A percentile compares a stretch with the other conserved stretches of the same genome.
These are phyloP conservation scores for Alloscopus bannaensis DNA, from an alignment of 2,888 invertebrate species.

Conservation along the genomic window DNA sequence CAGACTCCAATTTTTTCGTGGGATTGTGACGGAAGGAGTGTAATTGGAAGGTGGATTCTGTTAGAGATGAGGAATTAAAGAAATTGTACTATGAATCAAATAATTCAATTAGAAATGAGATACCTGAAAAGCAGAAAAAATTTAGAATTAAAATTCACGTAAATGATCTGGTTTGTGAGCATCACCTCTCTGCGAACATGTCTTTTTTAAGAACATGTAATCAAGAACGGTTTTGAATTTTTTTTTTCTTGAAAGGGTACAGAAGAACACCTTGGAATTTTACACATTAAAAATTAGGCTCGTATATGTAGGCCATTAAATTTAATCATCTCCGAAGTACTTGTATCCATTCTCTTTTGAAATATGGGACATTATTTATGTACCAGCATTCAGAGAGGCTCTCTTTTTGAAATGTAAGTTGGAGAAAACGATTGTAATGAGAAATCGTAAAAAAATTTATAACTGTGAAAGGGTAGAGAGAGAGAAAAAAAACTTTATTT, in stretches of 20 bases:
- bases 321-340: conserved; percentile 56
- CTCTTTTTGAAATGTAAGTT: conserved; percentile 51
- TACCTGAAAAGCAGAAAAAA: too few relatives aligned
- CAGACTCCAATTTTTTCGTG: conserved; percentile 29
- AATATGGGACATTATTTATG: conserved; percentile 58
- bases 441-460: conserved; percentile 73
- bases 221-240: conserved; percentile 46
- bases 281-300: conserved; percentile 56
- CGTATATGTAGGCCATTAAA: conserved; percentile 59
- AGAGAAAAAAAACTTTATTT: conserved; percentile 66
- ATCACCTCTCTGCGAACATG: too few relatives aligned
- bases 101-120: too few relatives aligned
- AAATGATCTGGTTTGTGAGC: too few relatives aligned
- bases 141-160: too few relatives aligned
- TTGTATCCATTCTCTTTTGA: conserved; percentile 40
- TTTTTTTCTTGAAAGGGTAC: too few relatives aligned
- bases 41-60: too few relatives aligned
- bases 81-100: too few relatives aligned
- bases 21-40: not conserved
- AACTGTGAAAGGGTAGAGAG: too few relatives aligned
- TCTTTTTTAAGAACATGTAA: conserved; percentile 46
- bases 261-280: conserved; percentile 55
- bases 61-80: too few relatives aligned
- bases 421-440: conserved; percentile 70
- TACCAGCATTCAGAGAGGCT: conserved; percentile 42